Percentiles rank a stretch among this genome's conserved stretches.
phyloP scores from a whole-genome alignment of 2,797 vertebrate genomes.

The Myotis pilosus region DNA sequence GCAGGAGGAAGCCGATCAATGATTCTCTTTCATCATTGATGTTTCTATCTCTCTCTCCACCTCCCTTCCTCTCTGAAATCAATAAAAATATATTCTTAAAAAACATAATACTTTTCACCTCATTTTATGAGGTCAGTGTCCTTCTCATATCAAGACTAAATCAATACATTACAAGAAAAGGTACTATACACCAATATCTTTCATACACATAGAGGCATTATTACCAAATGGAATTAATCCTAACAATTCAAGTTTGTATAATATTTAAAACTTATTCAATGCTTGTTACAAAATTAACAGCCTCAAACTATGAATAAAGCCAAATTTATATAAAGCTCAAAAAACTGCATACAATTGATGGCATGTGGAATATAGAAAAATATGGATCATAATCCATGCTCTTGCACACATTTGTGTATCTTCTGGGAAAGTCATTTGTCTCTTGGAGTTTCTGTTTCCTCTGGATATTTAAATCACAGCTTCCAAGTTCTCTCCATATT shows the following conservation, averaged over 20 bases:
- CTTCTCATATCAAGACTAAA: background rate
- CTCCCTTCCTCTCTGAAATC: too few relatives aligned
- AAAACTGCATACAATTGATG: background rate
- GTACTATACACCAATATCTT: background rate
- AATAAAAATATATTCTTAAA: background rate
- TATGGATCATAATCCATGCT: background rate
- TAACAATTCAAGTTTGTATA: background rate
- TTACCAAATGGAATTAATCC: background rate
- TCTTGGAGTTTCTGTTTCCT: background rate
- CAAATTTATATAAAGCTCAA: background rate
- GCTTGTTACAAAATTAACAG: background rate
- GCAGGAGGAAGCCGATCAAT: too few relatives aligned
- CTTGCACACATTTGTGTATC: background rate
- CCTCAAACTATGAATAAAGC: background rate
- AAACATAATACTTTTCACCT: background rate
- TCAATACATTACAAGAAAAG: background rate
- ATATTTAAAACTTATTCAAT: background rate
- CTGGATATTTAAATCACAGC: slow-evolving; percentile 3
- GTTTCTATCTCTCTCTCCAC: too few relatives aligned
- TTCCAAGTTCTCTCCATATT: background rate
- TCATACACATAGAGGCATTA: background rate
- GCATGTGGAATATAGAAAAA: background rate
- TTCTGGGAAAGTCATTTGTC: background rate
- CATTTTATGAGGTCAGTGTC: background rate
- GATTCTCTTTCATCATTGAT: too few relatives aligned